phyloP scores from a whole-genome alignment of 2,888 invertebrate genomes.

The Rhagonycha lutea region DNA sequence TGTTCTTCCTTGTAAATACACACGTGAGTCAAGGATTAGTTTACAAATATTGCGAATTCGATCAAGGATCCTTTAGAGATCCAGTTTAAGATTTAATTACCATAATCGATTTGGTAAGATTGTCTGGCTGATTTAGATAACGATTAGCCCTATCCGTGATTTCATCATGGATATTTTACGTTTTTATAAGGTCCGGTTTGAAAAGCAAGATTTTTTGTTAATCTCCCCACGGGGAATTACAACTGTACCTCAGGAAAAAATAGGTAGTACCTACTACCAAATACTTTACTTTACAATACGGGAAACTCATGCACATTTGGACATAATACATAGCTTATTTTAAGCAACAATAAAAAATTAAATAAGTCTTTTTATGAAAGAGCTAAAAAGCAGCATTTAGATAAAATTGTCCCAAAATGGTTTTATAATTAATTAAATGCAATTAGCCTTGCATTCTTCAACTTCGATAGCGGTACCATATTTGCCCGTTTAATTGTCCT shows the following conservation, averaged over 20 bases:
- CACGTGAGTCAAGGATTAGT: constrained; percentile 4
- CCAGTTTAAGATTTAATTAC: constrained; percentile 1
- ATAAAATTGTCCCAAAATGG: not conserved
- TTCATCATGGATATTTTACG: not conserved
- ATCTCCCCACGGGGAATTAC: not conserved
- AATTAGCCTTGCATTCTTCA: not conserved
- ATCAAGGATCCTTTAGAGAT: not conserved
- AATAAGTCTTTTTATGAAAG: not conserved
- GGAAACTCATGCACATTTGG: too few relatives aligned
- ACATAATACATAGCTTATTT: too few relatives aligned
- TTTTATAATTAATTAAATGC: not conserved
- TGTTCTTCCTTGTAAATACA: constrained; percentile 10
- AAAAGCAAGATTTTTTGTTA: not conserved
- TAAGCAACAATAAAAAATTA: too few relatives aligned
- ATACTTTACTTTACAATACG: too few relatives aligned
- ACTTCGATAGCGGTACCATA: not conserved
- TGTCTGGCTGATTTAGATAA: not conserved
- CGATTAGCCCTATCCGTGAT: not conserved
- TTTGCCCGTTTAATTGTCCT: not conserved
- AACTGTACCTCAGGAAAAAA: not conserved
- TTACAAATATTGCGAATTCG: constrained; percentile 3
- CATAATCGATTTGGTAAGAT: not conserved
- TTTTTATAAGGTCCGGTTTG: not conserved
- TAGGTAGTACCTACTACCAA: too few relatives aligned
- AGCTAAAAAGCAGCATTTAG: not conserved